These are phyloP conservation scores for Anser cygnoides DNA, from an alignment of 2,113 vertebrate genomes.

Conservation along the genomic window DNA sequence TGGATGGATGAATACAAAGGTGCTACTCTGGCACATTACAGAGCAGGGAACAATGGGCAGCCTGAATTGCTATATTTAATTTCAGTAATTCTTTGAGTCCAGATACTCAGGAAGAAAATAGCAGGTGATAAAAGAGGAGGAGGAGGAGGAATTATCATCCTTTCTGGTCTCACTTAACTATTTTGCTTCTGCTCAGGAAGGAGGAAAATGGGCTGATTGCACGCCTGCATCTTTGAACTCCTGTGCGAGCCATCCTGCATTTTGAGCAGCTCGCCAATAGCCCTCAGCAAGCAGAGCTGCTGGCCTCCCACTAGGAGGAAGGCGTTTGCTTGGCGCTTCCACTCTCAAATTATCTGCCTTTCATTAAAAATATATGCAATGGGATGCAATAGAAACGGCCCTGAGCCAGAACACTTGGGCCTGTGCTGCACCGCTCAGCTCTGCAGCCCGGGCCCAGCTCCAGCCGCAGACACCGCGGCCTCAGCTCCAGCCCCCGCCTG, in stretches of 20 bases:
- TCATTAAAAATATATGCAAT: background rate
- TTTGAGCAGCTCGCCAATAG: background rate
- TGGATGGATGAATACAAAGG: background rate
- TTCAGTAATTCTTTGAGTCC: background rate
- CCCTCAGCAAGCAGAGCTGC: background rate
- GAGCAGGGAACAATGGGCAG: background rate
- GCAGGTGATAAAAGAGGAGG: background rate
- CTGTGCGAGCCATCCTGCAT: fast-evolving
- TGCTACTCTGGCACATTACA: background rate
- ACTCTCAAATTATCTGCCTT: background rate
- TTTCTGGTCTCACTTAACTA: background rate
- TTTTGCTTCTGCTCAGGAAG: background rate
- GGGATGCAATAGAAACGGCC: background rate
- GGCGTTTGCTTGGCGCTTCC: background rate
- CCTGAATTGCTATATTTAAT: background rate
- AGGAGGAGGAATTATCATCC: background rate
- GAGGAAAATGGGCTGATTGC: fast-evolving
- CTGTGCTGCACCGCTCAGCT: background rate
- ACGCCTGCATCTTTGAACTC: fast-evolving
- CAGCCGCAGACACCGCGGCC: background rate
- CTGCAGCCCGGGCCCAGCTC: background rate
- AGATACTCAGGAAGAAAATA: background rate
- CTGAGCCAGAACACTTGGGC: background rate
- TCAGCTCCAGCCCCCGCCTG: background rate
- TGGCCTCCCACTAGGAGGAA: background rate